These are phyloP conservation scores for Camelus bactrianus DNA, from an alignment of 2,113 vertebrate species.

Conservation along the genomic window DNA sequence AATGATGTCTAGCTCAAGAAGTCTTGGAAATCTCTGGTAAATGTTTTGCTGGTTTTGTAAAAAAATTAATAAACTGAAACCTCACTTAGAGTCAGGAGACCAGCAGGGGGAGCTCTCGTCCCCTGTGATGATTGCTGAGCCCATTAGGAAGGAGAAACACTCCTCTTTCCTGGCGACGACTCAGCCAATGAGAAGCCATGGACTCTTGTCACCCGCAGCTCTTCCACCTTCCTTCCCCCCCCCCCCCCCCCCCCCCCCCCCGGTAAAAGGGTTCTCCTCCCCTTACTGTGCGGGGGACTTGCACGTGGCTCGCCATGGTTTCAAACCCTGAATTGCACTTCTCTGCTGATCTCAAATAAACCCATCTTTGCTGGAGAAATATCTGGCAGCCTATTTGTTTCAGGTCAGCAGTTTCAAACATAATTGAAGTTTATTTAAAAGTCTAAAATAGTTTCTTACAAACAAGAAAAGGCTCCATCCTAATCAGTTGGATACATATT, in stretches of 20 bases:
- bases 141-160: neutral
- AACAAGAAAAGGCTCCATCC: neutral
- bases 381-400: neutral
- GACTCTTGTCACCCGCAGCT: too few species aligned
- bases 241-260: too few species aligned
- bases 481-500: neutral
- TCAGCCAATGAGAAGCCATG: neutral
- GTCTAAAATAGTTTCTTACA: neutral
- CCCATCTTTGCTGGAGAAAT: neutral
- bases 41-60: constrained; percentile 7
- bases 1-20: neutral
- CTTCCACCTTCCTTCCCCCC: neutral
- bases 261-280: neutral
- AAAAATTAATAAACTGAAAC: neutral
- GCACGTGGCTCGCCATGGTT: neutral
- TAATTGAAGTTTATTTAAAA: constrained; percentile 35
- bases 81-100: neutral
- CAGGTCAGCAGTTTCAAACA: neutral
- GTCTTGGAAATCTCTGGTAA: neutral
- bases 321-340: neutral
- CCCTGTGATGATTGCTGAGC: neutral
- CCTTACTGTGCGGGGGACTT: neutral
- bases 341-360: neutral
- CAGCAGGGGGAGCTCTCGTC: neutral
- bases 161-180: neutral